Evolutionary conservation across 2,888 invertebrate genomes (phyloP).

Genomic region (Drosophila imparisetae): DNA sequence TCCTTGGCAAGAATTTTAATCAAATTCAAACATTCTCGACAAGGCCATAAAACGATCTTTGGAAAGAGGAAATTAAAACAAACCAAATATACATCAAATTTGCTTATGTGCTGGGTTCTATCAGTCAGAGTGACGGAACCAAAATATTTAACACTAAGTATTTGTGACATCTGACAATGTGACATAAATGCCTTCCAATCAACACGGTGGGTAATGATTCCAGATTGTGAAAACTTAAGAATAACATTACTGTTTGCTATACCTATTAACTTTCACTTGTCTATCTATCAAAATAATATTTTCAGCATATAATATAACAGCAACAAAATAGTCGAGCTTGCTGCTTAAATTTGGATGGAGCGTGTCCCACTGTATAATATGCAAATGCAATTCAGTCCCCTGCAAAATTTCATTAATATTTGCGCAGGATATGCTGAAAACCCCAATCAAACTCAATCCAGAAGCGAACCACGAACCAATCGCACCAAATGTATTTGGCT

Average conservation of each 20-base stretch:
- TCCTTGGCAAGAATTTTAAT: neutral
- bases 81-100: constrained; percentile 30
- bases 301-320: neutral
- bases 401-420: constrained; percentile 74
- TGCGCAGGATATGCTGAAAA: constrained; percentile 28
- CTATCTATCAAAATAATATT: constrained; percentile 11
- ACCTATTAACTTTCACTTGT: constrained; percentile 1
- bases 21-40: neutral
- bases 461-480: constrained; percentile 22
- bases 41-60: constrained; percentile 3
- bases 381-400: constrained; percentile 59
- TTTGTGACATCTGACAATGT: constrained; percentile 8
- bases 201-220: constrained; percentile 12
- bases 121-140: constrained; percentile 27
- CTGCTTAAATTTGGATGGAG: neutral
- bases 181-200: constrained; percentile 14
- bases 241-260: neutral
- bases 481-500: constrained; percentile 63
- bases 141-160: constrained; percentile 33
- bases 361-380: constrained; percentile 47
- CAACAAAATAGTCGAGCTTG: neutral
- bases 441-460: constrained; percentile 7
- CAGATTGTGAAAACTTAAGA: neutral
- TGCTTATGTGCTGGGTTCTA: constrained; percentile 45
- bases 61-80: neutral